Conservation (phyloP, 37 sponge, comb jelly and placozoan genomes). For the Ianthella basta region DNA sequence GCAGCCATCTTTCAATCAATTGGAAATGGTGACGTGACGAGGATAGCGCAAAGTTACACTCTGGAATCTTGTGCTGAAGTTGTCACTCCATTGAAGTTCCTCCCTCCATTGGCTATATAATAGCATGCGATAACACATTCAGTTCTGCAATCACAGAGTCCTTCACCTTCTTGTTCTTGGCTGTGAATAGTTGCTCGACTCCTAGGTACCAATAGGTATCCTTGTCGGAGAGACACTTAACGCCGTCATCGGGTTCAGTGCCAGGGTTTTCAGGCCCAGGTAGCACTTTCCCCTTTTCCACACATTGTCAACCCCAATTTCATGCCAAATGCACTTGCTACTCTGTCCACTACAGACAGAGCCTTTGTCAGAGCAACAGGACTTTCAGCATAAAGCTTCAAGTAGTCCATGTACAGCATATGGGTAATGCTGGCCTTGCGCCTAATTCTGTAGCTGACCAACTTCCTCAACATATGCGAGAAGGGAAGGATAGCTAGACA, state of each 20-base stretch:
- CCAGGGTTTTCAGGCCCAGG: background rate
- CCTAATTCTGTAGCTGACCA: background rate
- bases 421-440: background rate
- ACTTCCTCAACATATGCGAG: background rate
- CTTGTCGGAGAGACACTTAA: background rate
- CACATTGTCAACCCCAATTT: slow-evolving; percentile 32
- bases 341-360: background rate
- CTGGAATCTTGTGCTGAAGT: too few relatives aligned
- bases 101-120: too few relatives aligned
- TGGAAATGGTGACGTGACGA: too few relatives aligned
- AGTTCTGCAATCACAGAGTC: too few relatives aligned
- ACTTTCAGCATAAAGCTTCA: slow-evolving; percentile 10
- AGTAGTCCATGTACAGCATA: slow-evolving; percentile 15
- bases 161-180: too few relatives aligned
- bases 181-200: background rate
- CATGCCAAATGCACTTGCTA: slow-evolving; percentile 38
- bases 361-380: background rate
- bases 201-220: background rate
- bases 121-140: too few relatives aligned
- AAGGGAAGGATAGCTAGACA: background rate
- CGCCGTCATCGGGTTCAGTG: background rate
- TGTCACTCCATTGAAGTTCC: too few relatives aligned
- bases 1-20: too few relatives aligned
- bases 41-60: too few relatives aligned
- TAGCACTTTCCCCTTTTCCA: slow-evolving; percentile 11